Percentiles rank a stretch among this genome's conserved stretches.
Evolutionary conservation across 2,888 invertebrate species (phyloP).

Genomic region (Holacanthella duospinosa): DNA sequence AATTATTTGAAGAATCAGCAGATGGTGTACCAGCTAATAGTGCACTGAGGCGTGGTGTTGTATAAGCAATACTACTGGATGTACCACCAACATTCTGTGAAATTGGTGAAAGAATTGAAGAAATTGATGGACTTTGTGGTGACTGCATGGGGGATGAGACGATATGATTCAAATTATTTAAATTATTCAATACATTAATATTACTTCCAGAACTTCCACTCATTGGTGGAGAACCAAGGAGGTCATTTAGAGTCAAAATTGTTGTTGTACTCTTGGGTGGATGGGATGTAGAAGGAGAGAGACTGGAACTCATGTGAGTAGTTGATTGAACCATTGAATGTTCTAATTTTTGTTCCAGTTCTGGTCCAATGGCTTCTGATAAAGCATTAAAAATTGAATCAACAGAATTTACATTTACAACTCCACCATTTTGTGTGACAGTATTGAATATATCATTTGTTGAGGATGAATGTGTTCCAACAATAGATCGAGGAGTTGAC

Average conservation of each 20-base stretch:
- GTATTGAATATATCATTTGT: background rate
- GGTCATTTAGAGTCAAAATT: constrained; percentile 31
- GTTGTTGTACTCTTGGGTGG: background rate
- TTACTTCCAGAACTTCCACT: constrained; percentile 17
- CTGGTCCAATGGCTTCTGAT: constrained; percentile 25
- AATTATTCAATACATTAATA: background rate
- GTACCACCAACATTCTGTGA: constrained; percentile 3
- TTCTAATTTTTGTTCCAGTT: constrained; percentile 24
- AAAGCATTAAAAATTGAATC: constrained; percentile 26
- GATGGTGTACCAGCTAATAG: constrained; percentile 52
- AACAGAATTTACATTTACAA: constrained; percentile 9
- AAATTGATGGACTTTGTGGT: constrained; percentile 2
- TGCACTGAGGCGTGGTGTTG: constrained; percentile 51
- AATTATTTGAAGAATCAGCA: constrained; percentile 47
- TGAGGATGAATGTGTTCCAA: too few relatives aligned
- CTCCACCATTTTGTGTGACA: background rate
- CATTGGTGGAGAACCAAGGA: constrained; percentile 31
- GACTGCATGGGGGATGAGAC: constrained; percentile 8
- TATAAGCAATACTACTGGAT: constrained; percentile 35
- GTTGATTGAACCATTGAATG: constrained; percentile 10
- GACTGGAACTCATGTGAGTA: constrained; percentile 12
- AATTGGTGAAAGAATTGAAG: constrained; percentile 9
- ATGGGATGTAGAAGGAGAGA: constrained; percentile 9
- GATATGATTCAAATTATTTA: background rate
- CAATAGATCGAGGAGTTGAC: background rate